Base-by-base conservation (phyloP, 1,140 invertebrate species). In the Brachionus calyciflorus region DNA sequence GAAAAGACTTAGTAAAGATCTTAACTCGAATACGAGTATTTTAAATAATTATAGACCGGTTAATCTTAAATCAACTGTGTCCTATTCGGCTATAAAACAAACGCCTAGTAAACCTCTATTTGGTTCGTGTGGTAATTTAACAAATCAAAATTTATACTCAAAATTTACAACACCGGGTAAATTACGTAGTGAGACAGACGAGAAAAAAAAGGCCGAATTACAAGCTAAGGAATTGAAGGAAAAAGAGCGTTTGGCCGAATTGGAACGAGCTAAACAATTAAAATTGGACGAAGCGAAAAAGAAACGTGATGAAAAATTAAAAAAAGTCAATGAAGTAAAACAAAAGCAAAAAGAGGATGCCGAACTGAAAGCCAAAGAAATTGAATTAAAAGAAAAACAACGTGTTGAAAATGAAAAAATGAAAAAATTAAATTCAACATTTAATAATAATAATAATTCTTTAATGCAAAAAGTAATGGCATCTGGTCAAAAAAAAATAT, bases 331-430 rank as follows among this genome's bases (percentile, higher is more conserved):
- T n/a, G 69, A 73, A 14, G 46, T 24, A 0, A 49, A 55, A 12
- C 46, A 73, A 55, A 73, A 51, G n/a, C 46, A 73, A 70, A 70
- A 33, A 21, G 68, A 48, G 9, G 68, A 70, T 12, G 48, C 68
- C 41, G 68, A 49, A 49, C 44, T 26, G 10, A 70, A 70, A 30
- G 40, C 37, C 12, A 70, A 70, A 40, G 69, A 73, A 14, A 0
- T 73, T 19, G 69, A 73, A 53, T 17, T 40, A 19, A 37, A 55
- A 33, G 33, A 33, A 37, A 73, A 73, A 37, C 46, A 40, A 19
- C 46, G 28, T 41, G 12, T 37, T 14, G 44, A 70, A 48, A 49
- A 28, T 4, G 57, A 63, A 41, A 63, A 41, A 2, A 37, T 7
- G 0, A 70, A 70, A 26, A 28, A 73, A 51, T 19, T 73, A 46